Evolutionary conservation across 2,888 invertebrate species (phyloP).

Genomic region (Electrophaes corylata): DNA sequence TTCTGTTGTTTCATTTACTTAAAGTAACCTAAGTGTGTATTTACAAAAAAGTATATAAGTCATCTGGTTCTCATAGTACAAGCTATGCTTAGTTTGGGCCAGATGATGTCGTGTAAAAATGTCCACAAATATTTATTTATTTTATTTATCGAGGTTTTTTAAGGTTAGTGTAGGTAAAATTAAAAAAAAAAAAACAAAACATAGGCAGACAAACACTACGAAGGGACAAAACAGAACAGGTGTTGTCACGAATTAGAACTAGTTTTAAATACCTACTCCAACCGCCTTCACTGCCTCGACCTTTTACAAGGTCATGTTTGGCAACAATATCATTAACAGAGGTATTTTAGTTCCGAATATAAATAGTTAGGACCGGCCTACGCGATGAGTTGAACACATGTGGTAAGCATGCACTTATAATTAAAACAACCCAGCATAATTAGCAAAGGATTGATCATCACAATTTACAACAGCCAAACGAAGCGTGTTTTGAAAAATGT

Average conservation of each 20-base stretch:
- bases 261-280: conserved; percentile 16
- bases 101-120: too few relatives aligned
- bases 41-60: too few relatives aligned
- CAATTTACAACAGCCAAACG: neutral
- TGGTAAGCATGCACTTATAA: conserved; percentile 1
- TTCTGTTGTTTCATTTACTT: too few relatives aligned
- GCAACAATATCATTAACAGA: conserved; percentile 18
- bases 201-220: neutral
- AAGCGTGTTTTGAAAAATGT: too few relatives aligned
- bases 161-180: too few relatives aligned
- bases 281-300: conserved; percentile 21
- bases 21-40: too few relatives aligned
- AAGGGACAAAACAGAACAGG: neutral
- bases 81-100: too few relatives aligned
- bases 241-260: conserved; percentile 15
- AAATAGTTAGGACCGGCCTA: conserved; percentile 24
- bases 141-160: too few relatives aligned
- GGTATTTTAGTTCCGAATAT: conserved; percentile 20
- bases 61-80: too few relatives aligned
- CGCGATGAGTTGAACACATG: conserved; percentile 18
- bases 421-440: neutral
- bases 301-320: conserved; percentile 25
- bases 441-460: neutral
- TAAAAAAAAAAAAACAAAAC: neutral
- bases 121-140: too few relatives aligned